These are phyloP conservation scores for Labeo calbasu DNA, from an alignment of 2,797 vertebrate species.

Conservation along the genomic window DNA sequence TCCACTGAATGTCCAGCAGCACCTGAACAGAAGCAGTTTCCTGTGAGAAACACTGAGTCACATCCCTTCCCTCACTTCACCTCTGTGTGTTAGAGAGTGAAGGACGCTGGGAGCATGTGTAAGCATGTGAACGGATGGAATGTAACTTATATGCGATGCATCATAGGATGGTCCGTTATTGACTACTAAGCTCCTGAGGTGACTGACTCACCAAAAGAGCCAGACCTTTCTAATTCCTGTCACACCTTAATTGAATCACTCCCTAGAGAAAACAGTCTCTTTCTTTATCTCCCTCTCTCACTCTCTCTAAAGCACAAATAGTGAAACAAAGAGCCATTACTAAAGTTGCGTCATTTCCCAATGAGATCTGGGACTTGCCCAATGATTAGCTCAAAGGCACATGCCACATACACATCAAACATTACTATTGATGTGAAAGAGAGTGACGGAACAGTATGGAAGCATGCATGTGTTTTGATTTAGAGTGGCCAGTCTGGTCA, in stretches of 20 bases:
- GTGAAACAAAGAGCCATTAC: slow-evolving; percentile 25
- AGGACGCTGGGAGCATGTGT: slow-evolving; percentile 10
- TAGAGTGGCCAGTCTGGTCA: slow-evolving; percentile 5
- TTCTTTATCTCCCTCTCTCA: slow-evolving; percentile 1
- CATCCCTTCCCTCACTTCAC: slow-evolving; percentile 54
- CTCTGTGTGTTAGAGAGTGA: slow-evolving; percentile 12
- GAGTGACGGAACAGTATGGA: background rate
- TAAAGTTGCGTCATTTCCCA: slow-evolving; percentile 26
- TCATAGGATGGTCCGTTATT: background rate
- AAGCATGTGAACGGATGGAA: slow-evolving; percentile 9
- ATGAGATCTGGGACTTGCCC: slow-evolving; percentile 28
- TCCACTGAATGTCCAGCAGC: slow-evolving; percentile 27
- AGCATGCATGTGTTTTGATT: slow-evolving; percentile 3
- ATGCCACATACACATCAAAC: slow-evolving; percentile 5
- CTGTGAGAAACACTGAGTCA: slow-evolving; percentile 64
- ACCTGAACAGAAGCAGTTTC: slow-evolving; percentile 34
- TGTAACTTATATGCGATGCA: slow-evolving; percentile 3
- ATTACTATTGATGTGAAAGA: slow-evolving; percentile 14
- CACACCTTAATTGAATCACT: slow-evolving; percentile 35
- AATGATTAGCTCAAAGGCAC: slow-evolving; percentile 11
- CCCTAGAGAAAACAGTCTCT: background rate
- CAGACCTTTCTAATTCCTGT: slow-evolving; percentile 35
- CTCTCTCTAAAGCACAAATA: slow-evolving; percentile 24
- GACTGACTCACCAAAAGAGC: slow-evolving; percentile 24
- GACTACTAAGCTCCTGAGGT: slow-evolving; percentile 11